phyloP scores from a whole-genome alignment of 2,797 vertebrate species.

The Zalophus californianus region DNA sequence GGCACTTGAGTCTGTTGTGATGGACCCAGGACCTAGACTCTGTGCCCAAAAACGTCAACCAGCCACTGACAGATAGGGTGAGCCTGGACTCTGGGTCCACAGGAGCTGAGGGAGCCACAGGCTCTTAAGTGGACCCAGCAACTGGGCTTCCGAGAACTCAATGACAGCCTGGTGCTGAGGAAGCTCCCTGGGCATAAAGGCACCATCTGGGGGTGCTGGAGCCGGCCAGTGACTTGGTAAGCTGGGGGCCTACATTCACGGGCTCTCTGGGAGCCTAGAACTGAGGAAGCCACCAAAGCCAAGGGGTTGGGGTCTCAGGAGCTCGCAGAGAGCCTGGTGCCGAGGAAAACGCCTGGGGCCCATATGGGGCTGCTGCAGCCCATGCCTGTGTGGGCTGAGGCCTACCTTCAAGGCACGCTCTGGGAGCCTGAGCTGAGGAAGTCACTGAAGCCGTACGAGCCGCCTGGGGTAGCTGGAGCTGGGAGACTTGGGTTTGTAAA shows the following conservation, averaged over 20 bases:
- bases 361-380: rapidly evolving
- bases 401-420: rapidly evolving
- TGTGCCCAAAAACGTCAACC: neutral
- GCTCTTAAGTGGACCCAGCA: rapidly evolving
- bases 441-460: neutral
- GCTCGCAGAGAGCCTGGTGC: rapidly evolving
- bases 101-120: rapidly evolving
- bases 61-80: rapidly evolving
- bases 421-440: neutral
- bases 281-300: neutral
- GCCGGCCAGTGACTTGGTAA: neutral
- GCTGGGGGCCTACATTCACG: neutral
- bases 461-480: rapidly evolving
- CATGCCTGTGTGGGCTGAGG: rapidly evolving
- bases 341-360: neutral
- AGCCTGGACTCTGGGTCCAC: too few relatives aligned
- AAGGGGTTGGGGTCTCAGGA: neutral
- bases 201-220: neutral
- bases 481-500: neutral
- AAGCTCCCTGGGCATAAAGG: neutral
- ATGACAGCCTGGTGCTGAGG: neutral
- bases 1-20: neutral
- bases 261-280: neutral
- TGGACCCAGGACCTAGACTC: neutral
- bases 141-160: neutral